Percentiles rank a stretch among this genome's conserved stretches.
Evolutionary conservation across 37 sponge, comb jelly and placozoan genomes (phyloP).

Genomic region (Crambe crambe): DNA sequence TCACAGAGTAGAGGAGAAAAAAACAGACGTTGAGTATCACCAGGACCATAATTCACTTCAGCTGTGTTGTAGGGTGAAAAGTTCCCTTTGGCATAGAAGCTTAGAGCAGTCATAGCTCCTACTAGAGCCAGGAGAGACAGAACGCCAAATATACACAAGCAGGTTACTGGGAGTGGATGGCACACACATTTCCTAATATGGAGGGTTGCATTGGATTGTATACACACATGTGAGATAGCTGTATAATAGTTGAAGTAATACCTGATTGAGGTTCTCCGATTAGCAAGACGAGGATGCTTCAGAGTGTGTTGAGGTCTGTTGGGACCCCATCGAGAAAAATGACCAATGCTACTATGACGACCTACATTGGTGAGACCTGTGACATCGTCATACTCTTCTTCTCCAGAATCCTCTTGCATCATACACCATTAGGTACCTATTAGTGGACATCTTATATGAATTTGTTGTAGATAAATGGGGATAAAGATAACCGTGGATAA

Average conservation of each 20-base stretch:
- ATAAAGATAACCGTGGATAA: too few species aligned
- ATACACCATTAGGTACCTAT: too few species aligned
- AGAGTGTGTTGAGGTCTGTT: slow-evolving; percentile 5
- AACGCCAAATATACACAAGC: neutral
- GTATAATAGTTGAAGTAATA: too few species aligned
- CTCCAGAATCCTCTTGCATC: neutral
- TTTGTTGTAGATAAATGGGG: too few species aligned
- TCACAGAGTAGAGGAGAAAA: slow-evolving; percentile 8
- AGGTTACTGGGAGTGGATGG: neutral
- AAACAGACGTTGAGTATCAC: neutral
- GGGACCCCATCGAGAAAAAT: neutral
- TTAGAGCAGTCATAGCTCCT: neutral
- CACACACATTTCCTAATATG: neutral
- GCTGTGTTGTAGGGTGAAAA: neutral
- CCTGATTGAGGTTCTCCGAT: too few species aligned
- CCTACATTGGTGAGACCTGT: neutral
- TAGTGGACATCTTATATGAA: too few species aligned
- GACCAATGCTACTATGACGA: neutral
- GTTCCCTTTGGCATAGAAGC: neutral
- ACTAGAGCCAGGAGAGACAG: neutral
- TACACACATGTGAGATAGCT: too few species aligned
- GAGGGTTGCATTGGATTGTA: too few species aligned
- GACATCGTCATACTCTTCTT: neutral
- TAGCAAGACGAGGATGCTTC: too few species aligned
- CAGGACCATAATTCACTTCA: neutral